These are phyloP conservation scores for Osmerus mordax DNA, from an alignment of 2,113 vertebrate species.

Conservation along the genomic window DNA sequence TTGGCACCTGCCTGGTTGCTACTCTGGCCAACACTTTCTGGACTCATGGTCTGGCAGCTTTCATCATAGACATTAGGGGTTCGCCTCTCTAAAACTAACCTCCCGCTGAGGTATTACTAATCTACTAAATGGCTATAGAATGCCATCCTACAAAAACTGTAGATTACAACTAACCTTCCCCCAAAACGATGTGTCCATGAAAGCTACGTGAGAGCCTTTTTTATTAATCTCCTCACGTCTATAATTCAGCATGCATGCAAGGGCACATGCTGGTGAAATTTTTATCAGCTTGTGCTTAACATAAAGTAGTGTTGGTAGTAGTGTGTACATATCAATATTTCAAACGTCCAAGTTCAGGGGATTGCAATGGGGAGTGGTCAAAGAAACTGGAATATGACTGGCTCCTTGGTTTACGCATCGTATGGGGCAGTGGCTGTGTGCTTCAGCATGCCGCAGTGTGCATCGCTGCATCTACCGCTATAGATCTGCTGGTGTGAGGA, in stretches of 20 bases:
- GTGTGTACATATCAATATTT: background rate
- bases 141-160: too few species aligned
- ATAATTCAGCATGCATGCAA: background rate
- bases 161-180: too few species aligned
- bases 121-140: too few species aligned
- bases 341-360: conserved; percentile 27
- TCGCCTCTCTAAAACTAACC: too few species aligned
- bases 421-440: conserved; percentile 17
- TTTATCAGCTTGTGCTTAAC: background rate
- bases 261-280: conserved; percentile 7
- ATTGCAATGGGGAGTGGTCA: conserved; percentile 17
- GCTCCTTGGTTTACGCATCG: conserved; percentile 1
- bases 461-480: conserved; percentile 9
- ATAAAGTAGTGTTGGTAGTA: background rate
- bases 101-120: too few species aligned
- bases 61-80: too few species aligned
- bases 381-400: conserved; percentile 7
- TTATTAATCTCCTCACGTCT: background rate
- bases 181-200: conserved; percentile 71
- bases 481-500: background rate
- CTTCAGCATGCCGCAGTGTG: conserved; percentile 32
- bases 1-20: too few species aligned
- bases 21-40: too few species aligned
- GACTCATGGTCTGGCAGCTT: too few species aligned
- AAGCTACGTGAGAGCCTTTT: background rate